Conservation (phyloP, 2,888 invertebrate species). For the Megamerina dolium region DNA sequence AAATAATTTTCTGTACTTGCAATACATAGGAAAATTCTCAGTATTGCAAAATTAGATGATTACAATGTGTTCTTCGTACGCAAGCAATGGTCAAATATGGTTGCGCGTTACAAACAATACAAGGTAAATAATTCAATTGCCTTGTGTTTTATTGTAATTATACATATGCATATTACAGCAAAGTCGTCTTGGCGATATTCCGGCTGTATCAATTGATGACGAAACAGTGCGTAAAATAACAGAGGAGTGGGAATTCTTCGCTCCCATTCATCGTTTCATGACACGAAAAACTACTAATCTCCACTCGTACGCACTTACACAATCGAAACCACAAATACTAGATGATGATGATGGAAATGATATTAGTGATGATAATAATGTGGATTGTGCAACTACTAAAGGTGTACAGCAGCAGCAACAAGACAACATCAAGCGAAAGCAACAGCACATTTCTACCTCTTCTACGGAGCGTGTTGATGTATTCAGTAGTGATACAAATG, state of each 20-base stretch:
- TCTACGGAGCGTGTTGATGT: slow-evolving; percentile 9
- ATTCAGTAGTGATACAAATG: slow-evolving; percentile 27
- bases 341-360: not conserved
- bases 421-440: not conserved
- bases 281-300: slow-evolving; percentile 41
- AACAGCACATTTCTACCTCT: slow-evolving; percentile 5
- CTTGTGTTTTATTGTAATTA: not conserved
- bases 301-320: slow-evolving; percentile 41
- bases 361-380: not conserved
- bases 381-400: slow-evolving; percentile 3
- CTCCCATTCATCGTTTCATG: slow-evolving; percentile 42
- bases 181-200: slow-evolving; percentile 22
- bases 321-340: not conserved
- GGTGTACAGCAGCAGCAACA: slow-evolving; percentile 10
- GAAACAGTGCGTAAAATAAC: slow-evolving; percentile 27
- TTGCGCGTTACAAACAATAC: slow-evolving; percentile 39
- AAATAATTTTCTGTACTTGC: not conserved
- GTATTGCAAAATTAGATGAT: slow-evolving; percentile 35
- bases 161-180: slow-evolving; percentile 16
- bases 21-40: slow-evolving; percentile 30
- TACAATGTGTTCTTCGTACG: slow-evolving; percentile 40
- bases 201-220: slow-evolving; percentile 21
- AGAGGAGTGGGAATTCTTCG: slow-evolving; percentile 45
- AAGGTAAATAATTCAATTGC: slow-evolving; percentile 28
- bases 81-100: slow-evolving; percentile 42